Base-by-base conservation (phyloP, 2,888 invertebrate species). In the Trisateles emortualis region DNA sequence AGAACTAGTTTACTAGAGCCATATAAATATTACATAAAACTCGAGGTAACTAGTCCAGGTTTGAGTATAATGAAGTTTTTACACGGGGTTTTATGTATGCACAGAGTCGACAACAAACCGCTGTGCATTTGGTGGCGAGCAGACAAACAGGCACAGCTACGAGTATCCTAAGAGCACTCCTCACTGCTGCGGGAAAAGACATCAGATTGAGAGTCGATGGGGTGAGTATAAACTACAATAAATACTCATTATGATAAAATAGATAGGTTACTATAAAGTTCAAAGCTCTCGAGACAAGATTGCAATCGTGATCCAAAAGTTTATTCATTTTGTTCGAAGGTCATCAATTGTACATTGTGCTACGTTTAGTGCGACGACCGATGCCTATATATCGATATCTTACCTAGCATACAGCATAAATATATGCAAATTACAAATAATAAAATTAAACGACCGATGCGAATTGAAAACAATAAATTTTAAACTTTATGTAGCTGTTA, bases 101-200 rank as follows among this genome's bases (percentile, higher is more conserved):
- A 29, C 87, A 99, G 99, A 96, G 98, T 58, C 96, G 97, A 60
- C 96, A 97, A 74, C 99, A 99, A 89, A 97, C 98, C 4, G 97
- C 99, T 1, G 96, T 99, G 1, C 99, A 99, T 92, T 93, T 99
- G 85, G 99, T 99, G 59, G 98, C 98, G 48, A 96, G 97, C 71
- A 95, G 99, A 74, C 97, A 98, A 85, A 97, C 98, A 0, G 98
- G 98, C 11, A 97, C 97, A 9, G 98, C 98, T 3, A 96, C 98
- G 51, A 96, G 97, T 72, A 97, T 99, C 72, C 95, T 99, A 10
- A 95, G 98, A 77, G 95, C 97, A 3, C 94, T 99, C 32, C 94
- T 99, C 51, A 96, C 96, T 55, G 96, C 97, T 13, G 97, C 98
- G 29, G 97, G 98, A 44, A 97, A 97, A 85, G 99, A 99, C 78